A percentile compares a stretch with the other conserved stretches of the same genome.
phyloP scores from a whole-genome alignment of 2,113 vertebrate species.

The Furnarius figulus region DNA sequence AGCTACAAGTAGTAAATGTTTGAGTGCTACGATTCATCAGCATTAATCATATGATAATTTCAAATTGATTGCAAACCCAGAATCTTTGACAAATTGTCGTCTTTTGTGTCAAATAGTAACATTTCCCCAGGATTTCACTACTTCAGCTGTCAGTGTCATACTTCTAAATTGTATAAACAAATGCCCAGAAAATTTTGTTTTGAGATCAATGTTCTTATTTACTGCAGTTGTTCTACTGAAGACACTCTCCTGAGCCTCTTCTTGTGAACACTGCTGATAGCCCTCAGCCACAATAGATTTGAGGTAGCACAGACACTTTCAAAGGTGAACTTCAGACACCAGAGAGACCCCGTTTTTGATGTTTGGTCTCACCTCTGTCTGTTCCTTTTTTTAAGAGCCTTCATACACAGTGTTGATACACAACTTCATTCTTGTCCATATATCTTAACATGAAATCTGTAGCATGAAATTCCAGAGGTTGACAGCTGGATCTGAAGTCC shows the following conservation, averaged over 20 bases:
- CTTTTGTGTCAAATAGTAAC: not conserved
- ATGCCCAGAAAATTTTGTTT: not conserved
- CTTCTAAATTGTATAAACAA: not conserved
- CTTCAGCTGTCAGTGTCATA: not conserved
- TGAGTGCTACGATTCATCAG: not conserved
- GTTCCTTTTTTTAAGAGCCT: not conserved
- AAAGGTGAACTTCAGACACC: not conserved
- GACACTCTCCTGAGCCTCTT: not conserved
- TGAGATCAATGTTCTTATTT: not conserved
- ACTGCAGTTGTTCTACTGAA: not conserved
- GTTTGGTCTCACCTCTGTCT: not conserved
- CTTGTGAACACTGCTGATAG: not conserved
- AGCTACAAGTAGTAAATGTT: not conserved
- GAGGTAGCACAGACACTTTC: not conserved
- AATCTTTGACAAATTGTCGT: not conserved
- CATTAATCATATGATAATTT: not conserved
- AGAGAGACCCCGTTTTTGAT: not conserved
- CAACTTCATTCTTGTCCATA: not conserved
- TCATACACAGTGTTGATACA: accelerated
- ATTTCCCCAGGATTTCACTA: not conserved
- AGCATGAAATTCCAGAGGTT: not conserved
- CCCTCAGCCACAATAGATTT: not conserved
- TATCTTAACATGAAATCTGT: not conserved
- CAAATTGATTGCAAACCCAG: not conserved
- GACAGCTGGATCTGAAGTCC: not conserved